phyloP scores from a whole-genome alignment of 2,888 invertebrate genomes.

The Drosophila monieri region DNA sequence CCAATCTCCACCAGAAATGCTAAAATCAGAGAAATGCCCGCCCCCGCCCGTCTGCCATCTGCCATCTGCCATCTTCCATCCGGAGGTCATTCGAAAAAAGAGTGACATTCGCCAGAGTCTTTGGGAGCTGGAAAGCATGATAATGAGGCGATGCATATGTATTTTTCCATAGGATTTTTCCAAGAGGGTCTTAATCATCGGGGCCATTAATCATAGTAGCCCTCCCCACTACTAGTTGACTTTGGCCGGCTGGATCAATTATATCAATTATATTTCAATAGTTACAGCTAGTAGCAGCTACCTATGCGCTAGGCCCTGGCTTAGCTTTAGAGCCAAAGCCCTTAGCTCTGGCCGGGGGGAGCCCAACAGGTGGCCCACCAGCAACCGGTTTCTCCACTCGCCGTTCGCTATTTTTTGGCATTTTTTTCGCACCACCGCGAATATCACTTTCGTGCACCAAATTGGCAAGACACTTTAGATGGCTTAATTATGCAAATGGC shows the following conservation, averaged over 20 bases:
- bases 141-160: conserved; percentile 14
- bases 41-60: conserved; percentile 4
- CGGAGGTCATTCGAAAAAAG: not conserved
- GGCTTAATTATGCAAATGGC: conserved; percentile 63
- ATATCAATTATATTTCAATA: too few relatives aligned
- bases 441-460: conserved; percentile 52
- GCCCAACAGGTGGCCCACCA: conserved; percentile 13
- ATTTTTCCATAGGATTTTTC: conserved; percentile 7
- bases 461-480: conserved; percentile 68
- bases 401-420: not conserved
- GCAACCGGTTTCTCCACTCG: conserved; percentile 26
- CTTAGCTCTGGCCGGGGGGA: not conserved
- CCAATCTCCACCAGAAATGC: conserved; percentile 17
- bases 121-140: not conserved
- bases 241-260: too few relatives aligned
- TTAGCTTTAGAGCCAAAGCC: not conserved
- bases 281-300: too few relatives aligned
- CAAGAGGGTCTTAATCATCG: conserved; percentile 5
- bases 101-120: conserved; percentile 20
- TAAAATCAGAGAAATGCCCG: conserved; percentile 17
- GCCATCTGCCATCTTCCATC: not conserved
- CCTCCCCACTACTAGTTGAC: too few relatives aligned
- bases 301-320: too few relatives aligned
- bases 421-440: conserved; percentile 33
- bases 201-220: conserved; percentile 1